Base-by-base conservation (phyloP, 2,888 invertebrate species). In the Machimus atricapillus region DNA sequence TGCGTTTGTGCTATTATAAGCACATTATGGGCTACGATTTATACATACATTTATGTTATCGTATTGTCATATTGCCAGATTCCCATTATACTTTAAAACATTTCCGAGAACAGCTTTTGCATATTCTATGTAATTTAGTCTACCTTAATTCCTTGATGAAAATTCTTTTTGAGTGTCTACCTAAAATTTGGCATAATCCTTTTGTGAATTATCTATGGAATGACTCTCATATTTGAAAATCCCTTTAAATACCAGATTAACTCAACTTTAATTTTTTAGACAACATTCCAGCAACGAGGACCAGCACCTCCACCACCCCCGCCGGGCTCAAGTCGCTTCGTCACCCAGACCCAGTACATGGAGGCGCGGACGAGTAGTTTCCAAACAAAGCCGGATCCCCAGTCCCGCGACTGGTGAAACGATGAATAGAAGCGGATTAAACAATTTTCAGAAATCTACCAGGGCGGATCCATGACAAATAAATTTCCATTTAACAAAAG, bases 271-370 rank as follows among this genome's bases (percentile, higher is more conserved):
- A 52, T 52, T n/a, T 46, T 90, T 31, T 86, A 91, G 91, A 90
- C 90, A 73, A 90, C 91, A 87, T 91, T 91, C 74, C 90, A 91
- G 88, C 89, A 90, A 58, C 89, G 90, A 31, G 66, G 66, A 12
- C 66, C 66, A 0, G 66, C 66, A 12, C 90, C 90, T 73, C 90
- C 90, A 76, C 90, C 91, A 66, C 90, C 90, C 66, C 90, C 91
- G 87, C 90, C 90, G 27, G 90, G 90, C 73, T 89, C 90, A 4
- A 91, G 91, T 34, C 91, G 91, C 34, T 89, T 91, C 56, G 90
- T 92, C 46, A 90, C 91, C 46, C 91, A 92, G 89, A 90, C 91
- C 12, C 91, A 92, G 89, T 93, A 91, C 86, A 90, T 91, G 85
- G 92, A 92, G 88, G 90, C 91, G 43, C 87, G 89, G 58, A 85